phyloP scores from a whole-genome alignment of 2,888 invertebrate species.

The Dynastes hyllus region DNA sequence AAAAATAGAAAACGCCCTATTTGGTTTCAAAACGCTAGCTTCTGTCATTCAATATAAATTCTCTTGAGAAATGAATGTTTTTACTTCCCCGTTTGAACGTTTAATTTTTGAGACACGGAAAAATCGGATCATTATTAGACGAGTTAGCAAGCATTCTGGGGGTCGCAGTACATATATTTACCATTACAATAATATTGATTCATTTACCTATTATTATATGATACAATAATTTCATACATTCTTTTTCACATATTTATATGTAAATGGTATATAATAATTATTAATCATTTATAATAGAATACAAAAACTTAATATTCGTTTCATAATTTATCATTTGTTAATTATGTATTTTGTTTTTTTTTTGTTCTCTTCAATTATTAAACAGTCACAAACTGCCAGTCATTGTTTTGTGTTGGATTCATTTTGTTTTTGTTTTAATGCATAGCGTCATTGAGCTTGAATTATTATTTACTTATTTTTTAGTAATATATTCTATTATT shows the following conservation, averaged over 20 bases:
- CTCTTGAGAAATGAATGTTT: neutral
- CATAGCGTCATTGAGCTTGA: neutral
- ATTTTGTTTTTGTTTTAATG: neutral
- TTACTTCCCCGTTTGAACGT: neutral
- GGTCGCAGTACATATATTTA: conserved; percentile 1
- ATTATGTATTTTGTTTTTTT: neutral
- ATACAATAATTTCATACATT: neutral
- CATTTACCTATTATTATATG: neutral
- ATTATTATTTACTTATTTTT: neutral
- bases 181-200: neutral
- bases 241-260: neutral
- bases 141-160: conserved; percentile 5
- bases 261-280: neutral
- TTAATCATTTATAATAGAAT: neutral
- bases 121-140: neutral
- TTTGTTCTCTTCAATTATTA: neutral
- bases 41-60: too few relatives aligned
- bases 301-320: conserved; percentile 13
- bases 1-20: too few relatives aligned
- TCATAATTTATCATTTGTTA: neutral
- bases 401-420: neutral
- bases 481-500: too few relatives aligned
- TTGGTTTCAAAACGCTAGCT: too few relatives aligned
- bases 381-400: conserved; percentile 30
- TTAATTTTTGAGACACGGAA: too few relatives aligned